Conservation (phyloP, 92 coral and sea anemone genomes). For the Anthopleura xanthogrammica region DNA sequence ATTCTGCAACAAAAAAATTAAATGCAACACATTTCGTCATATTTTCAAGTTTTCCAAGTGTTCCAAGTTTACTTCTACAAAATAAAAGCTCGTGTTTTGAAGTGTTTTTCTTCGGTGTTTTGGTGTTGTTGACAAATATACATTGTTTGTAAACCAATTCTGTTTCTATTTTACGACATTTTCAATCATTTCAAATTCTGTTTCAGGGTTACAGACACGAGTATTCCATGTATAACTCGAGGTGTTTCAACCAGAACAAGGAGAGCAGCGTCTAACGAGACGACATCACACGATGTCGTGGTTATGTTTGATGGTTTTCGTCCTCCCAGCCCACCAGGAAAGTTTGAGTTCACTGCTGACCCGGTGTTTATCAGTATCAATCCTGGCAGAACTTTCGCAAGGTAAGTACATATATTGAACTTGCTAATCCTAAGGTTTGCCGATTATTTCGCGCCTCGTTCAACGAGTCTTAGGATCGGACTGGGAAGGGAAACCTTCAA, state of each 20-base stretch:
- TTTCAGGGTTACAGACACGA: conserved; percentile 63
- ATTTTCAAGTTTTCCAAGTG: no score
- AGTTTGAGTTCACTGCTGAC: conserved; percentile 74
- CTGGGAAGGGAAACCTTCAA: no score
- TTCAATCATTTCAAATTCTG: background rate
- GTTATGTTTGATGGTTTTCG: conserved; percentile 75
- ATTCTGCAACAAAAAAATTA: no score
- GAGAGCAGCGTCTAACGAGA: conserved; percentile 33
- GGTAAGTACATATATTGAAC: conserved; percentile 42
- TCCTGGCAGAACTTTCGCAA: conserved; percentile 59
- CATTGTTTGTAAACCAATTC: no score
- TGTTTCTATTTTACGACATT: background rate
- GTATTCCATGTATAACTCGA: conserved; percentile 57
- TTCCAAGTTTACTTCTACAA: no score
- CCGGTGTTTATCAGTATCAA: conserved; percentile 50
- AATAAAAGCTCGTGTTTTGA: no score
- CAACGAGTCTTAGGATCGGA: no score
- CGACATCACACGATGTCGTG: conserved; percentile 44
- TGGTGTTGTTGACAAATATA: no score
- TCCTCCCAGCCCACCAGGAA: conserved; percentile 61
- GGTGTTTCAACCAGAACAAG: conserved; percentile 22
- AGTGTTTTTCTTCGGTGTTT: no score
- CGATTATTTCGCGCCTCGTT: no score
- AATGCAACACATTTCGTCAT: no score
- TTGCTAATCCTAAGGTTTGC: no score